A percentile compares a stretch with the other conserved stretches of the same genome.
Evolutionary conservation across 23 tunicate species (phyloP).

Genomic region (Diplosoma virens): DNA sequence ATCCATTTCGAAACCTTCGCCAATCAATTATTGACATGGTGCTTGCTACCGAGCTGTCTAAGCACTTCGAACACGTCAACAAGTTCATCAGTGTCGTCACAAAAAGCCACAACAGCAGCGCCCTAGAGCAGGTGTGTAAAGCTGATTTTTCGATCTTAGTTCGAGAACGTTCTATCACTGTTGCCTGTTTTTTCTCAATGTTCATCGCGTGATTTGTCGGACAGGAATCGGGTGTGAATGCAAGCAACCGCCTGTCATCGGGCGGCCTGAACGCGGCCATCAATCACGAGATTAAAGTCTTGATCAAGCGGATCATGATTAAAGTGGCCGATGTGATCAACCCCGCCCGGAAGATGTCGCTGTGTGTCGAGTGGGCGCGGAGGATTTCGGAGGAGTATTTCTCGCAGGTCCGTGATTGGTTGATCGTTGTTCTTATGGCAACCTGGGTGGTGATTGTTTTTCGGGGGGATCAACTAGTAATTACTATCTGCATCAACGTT

Average conservation of each 20-base stretch:
- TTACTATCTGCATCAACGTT: no score
- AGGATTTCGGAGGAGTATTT: conserved; percentile 84
- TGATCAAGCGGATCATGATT: conserved; percentile 79
- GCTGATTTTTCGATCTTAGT: no score
- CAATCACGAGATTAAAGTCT: conserved; percentile 40
- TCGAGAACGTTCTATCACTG: no score
- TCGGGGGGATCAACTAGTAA: no score
- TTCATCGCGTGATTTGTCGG: not conserved
- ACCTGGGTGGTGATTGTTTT: no score
- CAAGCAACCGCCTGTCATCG: not conserved
- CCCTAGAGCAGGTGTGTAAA: conserved; percentile 7
- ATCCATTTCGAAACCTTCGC: conserved; percentile 46
- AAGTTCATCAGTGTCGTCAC: conserved; percentile 81
- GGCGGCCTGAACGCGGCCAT: conserved; percentile 9
- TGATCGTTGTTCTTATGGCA: no score
- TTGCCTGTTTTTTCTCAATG: not conserved
- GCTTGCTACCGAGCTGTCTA: conserved; percentile 78
- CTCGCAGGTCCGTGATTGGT: conserved; percentile 47
- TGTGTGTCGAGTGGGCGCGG: conserved; percentile 80
- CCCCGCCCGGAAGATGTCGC: conserved; percentile 52
- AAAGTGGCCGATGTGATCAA: conserved; percentile 88
- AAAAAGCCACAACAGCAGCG: conserved; percentile 26
- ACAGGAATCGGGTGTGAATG: not conserved
- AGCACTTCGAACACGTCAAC: conserved; percentile 93
- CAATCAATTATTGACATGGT: conserved; percentile 87